Percentiles rank a stretch among this genome's conserved stretches.
Conservation (phyloP, 2,797 vertebrate genomes). For the Chromobotia macracanthus region DNA sequence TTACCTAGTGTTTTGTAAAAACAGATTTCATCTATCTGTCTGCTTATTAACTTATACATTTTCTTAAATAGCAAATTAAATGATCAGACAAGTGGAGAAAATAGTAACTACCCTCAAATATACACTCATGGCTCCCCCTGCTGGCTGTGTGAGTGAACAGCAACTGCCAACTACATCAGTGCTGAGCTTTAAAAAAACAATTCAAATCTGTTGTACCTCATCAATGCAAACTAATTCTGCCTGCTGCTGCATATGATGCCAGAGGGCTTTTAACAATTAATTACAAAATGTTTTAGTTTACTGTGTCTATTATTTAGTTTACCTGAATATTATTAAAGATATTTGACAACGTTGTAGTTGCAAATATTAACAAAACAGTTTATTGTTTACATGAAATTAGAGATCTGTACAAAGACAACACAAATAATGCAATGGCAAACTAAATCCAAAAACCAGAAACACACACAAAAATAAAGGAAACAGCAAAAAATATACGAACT, state of each 20-base stretch:
- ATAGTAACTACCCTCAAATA: background rate
- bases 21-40: too few species aligned
- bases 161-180: background rate
- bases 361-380: background rate
- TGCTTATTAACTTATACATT: too few species aligned
- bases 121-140: conserved; percentile 40
- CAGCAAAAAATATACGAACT: background rate
- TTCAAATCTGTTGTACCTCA: background rate
- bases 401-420: conserved; percentile 18
- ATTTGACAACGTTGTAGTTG: background rate
- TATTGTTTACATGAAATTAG: conserved; percentile 34
- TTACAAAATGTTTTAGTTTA: background rate
- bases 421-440: too few species aligned
- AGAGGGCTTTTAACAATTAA: background rate
- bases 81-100: too few species aligned
- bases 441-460: background rate
- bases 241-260: background rate
- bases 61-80: too few species aligned
- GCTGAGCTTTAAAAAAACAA: background rate
- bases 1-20: background rate
- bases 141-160: background rate
- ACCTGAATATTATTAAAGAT: background rate
- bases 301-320: background rate
- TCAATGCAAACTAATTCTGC: background rate
- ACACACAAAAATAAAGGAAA: background rate